Conservation (phyloP, 2,113 vertebrate genomes). For the Triplophysa tibetana region DNA sequence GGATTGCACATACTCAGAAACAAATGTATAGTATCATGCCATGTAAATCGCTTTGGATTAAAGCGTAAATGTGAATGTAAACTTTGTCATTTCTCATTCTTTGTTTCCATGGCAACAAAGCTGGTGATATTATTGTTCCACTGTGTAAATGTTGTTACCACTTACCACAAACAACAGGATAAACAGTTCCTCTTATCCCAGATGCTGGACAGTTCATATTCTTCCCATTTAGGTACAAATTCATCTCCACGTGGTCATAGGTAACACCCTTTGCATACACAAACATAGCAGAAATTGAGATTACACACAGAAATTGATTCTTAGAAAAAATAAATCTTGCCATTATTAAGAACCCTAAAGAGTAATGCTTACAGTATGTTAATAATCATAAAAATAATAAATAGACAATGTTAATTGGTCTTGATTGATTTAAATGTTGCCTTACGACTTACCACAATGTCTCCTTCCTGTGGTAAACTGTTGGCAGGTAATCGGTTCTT, state of each 20-base stretch:
- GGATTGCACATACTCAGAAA: too few relatives aligned
- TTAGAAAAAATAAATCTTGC: neutral
- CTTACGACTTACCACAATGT: conserved; percentile 86
- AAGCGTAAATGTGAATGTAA: too few relatives aligned
- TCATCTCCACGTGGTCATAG: conserved; percentile 98
- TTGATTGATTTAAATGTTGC: neutral
- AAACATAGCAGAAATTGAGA: conserved; percentile 23
- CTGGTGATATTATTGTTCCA: conserved; percentile 53
- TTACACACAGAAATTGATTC: neutral
- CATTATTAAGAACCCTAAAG: neutral
- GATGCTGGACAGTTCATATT: conserved; percentile 99
- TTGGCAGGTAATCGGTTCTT: conserved; percentile 95
- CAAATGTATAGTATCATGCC: too few relatives aligned
- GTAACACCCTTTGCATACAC: conserved; percentile 85
- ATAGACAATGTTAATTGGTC: neutral
- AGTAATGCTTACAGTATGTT: neutral
- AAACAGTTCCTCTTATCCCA: conserved; percentile 96
- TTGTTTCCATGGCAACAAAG: neutral
- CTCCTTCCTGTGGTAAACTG: conserved; percentile 94
- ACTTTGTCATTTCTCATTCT: too few relatives aligned
- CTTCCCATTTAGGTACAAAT: conserved; percentile 98
- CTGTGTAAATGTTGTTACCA: conserved; percentile 58
- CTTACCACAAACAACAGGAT: conserved; percentile 97
- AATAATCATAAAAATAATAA: neutral
- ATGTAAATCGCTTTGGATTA: too few relatives aligned